A percentile compares a stretch with the other conserved stretches of the same genome.
Evolutionary conservation across 2,797 vertebrate species (phyloP).

Genomic region (Acanthurus lineatus): DNA sequence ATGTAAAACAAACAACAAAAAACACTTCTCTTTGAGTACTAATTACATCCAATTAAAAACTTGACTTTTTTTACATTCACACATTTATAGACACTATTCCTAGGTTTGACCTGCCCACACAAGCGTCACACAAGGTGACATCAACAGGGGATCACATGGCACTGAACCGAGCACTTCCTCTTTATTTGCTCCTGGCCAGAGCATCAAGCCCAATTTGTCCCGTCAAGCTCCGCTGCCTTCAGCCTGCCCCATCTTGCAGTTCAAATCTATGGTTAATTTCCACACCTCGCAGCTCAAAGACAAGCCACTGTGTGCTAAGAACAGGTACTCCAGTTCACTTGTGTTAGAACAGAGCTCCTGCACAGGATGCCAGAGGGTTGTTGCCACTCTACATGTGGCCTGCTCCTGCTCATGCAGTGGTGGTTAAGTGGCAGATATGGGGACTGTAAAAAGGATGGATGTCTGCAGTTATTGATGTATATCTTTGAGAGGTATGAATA

Average conservation of each 20-base stretch:
- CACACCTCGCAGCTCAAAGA: constrained; percentile 68
- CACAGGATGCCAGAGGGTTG: constrained; percentile 36
- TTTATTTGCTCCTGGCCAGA: constrained; percentile 58
- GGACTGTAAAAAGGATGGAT: constrained; percentile 32
- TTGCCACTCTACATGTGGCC: constrained; percentile 29
- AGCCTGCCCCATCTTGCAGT: constrained; percentile 55
- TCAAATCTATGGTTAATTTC: constrained; percentile 70
- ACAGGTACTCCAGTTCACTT: constrained; percentile 44
- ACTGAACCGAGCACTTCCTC: constrained; percentile 47
- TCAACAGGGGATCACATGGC: constrained; percentile 51
- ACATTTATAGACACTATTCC: constrained; percentile 53
- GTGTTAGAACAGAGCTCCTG: constrained; percentile 39
- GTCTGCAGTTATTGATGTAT: constrained; percentile 36
- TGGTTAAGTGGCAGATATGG: constrained; percentile 31
- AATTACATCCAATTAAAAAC: constrained; percentile 28
- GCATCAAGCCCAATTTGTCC: constrained; percentile 72
- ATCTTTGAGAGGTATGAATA: constrained; percentile 15
- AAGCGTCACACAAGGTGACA: constrained; percentile 36
- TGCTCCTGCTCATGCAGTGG: constrained; percentile 29
- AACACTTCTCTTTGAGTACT: constrained; percentile 3
- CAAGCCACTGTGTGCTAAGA: constrained; percentile 50
- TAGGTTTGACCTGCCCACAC: not conserved
- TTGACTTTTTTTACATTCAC: constrained; percentile 46
- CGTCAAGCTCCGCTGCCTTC: constrained; percentile 69
- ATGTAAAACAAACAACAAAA: too few relatives aligned